phyloP scores from a whole-genome alignment of 2,113 vertebrate species.

The Sebastes fasciatus region DNA sequence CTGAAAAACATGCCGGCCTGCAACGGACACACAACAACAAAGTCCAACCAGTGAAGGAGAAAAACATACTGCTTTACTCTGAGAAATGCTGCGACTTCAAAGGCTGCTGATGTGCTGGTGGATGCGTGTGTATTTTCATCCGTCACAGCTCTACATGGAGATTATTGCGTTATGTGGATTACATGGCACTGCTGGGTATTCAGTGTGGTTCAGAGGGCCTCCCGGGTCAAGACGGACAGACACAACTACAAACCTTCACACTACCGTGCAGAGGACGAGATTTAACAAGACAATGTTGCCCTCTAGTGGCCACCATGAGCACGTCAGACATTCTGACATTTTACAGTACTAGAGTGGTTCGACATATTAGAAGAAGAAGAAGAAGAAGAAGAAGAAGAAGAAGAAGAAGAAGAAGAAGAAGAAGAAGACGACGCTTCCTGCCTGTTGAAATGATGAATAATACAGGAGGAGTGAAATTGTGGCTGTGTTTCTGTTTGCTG shows the following conservation, averaged over 20 bases:
- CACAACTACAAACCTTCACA: neutral
- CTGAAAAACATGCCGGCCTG: neutral
- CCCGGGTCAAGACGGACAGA: slow-evolving; percentile 1
- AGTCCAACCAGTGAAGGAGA: slow-evolving; percentile 6
- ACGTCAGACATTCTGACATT: neutral
- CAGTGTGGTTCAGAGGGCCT: slow-evolving; percentile 10
- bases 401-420: no score
- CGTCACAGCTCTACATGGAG: neutral
- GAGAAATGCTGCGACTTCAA: slow-evolving; percentile 12
- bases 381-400: no score
- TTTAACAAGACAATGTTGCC: slow-evolving; percentile 39
- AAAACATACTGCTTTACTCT: slow-evolving; percentile 20
- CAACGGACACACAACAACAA: neutral
- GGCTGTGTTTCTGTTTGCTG: no score
- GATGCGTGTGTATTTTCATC: slow-evolving; percentile 14
- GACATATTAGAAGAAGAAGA: neutral
- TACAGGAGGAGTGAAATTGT: neutral
- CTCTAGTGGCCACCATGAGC: slow-evolving; percentile 43
- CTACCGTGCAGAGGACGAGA: neutral
- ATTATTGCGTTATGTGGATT: slow-evolving; percentile 32
- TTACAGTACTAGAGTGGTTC: neutral
- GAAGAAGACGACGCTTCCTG: neutral
- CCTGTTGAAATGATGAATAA: neutral
- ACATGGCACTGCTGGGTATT: slow-evolving; percentile 13
- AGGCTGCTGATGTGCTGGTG: neutral